phyloP scores from a whole-genome alignment of 2,797 vertebrate species.

The Manis pentadactyla region DNA sequence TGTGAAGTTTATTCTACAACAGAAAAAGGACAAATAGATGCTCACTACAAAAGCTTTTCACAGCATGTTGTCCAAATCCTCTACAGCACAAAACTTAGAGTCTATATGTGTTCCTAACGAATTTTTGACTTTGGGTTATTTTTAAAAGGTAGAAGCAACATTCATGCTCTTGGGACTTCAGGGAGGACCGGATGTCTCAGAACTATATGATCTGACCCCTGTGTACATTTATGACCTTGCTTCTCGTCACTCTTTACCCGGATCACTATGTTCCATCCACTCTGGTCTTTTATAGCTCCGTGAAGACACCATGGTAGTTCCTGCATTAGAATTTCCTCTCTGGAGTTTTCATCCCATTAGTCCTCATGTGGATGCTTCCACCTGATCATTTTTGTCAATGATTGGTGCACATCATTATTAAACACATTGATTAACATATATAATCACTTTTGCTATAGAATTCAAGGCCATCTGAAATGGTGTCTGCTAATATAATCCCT shows the following conservation, averaged over 20 bases:
- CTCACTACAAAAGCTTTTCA: not conserved
- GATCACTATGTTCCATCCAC: not conserved
- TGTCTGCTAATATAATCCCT: not conserved
- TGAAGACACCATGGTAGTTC: not conserved
- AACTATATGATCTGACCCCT: rapidly evolving
- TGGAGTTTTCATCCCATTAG: not conserved
- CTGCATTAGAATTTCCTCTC: no score
- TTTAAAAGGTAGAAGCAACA: not conserved
- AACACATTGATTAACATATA: not conserved
- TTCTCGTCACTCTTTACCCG: not conserved
- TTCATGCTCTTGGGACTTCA: no score
- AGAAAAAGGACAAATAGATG: not conserved
- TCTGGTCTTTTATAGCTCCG: not conserved
- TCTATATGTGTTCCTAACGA: not conserved
- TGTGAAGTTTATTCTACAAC: not conserved
- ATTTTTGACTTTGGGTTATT: not conserved
- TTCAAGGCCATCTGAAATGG: not conserved
- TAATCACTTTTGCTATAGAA: not conserved
- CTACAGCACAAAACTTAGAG: not conserved
- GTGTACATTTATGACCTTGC: no score
- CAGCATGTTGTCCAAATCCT: not conserved
- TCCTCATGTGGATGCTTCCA: not conserved
- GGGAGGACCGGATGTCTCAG: rapidly evolving
- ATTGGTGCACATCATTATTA: not conserved
- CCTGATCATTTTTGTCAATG: not conserved